Evolutionary conservation across 2,888 invertebrate species (phyloP), one percentile per base, ranked within the genome.

Genomic region (Stenodema calcarata): DNA sequence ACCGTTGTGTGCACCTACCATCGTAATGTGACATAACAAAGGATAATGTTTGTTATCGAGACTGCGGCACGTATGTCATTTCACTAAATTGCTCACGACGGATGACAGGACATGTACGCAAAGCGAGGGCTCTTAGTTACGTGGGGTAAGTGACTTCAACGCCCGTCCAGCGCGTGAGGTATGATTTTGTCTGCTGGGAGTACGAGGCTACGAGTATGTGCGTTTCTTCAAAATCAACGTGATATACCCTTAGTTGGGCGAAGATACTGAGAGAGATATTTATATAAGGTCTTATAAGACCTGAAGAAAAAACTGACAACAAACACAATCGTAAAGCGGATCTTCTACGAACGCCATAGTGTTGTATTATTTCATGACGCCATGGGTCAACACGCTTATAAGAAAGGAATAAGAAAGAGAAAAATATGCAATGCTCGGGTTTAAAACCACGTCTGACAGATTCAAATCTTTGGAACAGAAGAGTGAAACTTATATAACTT

Each of bases 11-110:
- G 7, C 4, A 7, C 35, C 35, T 23, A 62, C 0, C 2, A 14
- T 3, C 23, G 7, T 4, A 62, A 62, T 62, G 62, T 62, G 23
- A 62, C 62, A 23, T 62, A 62, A 62, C 23, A 62, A 62, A 62
- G 23, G 27, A 18, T 62, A 62, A 62, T 62, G 27, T 62, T 62
- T 62, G 62, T 62, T 62, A 62, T 62, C 23, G 62, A 23, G 62
- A 62, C 18, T 62, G 62, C 62, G 11, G 7, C 62, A 62, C 62
- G 62, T 62, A 62, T 18, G 27, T 62, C 62, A 62, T 62, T 62
- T 62, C 62, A 62, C 62, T 62, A 62, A 62, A 62, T 62, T 62
- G 62, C 62, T 62, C 62, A 62, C 62, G 62, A 62, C 62, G 62
- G 23, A 23, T 62, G 62, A 62, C 62, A 62, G 62, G 62, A 62